Conservation (phyloP, 2,113 vertebrate species). For the Platichthys stellatus region DNA sequence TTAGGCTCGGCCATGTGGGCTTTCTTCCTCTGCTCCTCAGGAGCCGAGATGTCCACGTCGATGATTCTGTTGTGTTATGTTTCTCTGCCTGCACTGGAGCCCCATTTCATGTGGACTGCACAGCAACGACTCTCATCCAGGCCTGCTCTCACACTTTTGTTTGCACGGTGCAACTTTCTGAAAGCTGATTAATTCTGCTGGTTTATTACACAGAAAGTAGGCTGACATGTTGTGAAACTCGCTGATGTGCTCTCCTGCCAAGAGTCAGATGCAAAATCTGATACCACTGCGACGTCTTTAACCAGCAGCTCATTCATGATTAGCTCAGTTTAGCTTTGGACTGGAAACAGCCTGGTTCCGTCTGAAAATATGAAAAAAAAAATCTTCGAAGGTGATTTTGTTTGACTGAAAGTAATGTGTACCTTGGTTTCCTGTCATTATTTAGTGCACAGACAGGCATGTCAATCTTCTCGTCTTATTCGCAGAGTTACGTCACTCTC, state of each 20-base stretch:
- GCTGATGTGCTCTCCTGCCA: not conserved
- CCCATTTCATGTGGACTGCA: conserved; percentile 24
- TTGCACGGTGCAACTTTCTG: not conserved
- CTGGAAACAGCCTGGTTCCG: not conserved
- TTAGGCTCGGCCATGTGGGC: conserved; percentile 74
- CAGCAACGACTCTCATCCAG: conserved; percentile 16
- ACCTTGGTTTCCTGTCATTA: not conserved
- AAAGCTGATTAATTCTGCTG: not conserved
- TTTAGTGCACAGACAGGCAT: not conserved
- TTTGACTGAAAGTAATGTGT: no score
- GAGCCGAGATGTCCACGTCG: conserved; percentile 79
- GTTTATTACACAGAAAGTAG: not conserved
- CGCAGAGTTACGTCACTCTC: no score
- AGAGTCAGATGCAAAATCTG: not conserved
- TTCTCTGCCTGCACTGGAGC: conserved; percentile 52
- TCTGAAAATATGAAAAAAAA: not conserved
- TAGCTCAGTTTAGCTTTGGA: conserved; percentile 4
- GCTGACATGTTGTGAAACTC: not conserved
- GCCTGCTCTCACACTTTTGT: conserved; percentile 4
- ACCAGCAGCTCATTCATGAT: not conserved
- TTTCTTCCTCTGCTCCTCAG: conserved; percentile 69
- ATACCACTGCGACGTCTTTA: not conserved
- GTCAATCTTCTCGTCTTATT: not conserved
- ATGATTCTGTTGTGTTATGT: conserved; percentile 65
- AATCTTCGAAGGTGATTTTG: not conserved